Base-by-base conservation (phyloP, 2,113 vertebrate species). In the Casuarius casuarius region DNA sequence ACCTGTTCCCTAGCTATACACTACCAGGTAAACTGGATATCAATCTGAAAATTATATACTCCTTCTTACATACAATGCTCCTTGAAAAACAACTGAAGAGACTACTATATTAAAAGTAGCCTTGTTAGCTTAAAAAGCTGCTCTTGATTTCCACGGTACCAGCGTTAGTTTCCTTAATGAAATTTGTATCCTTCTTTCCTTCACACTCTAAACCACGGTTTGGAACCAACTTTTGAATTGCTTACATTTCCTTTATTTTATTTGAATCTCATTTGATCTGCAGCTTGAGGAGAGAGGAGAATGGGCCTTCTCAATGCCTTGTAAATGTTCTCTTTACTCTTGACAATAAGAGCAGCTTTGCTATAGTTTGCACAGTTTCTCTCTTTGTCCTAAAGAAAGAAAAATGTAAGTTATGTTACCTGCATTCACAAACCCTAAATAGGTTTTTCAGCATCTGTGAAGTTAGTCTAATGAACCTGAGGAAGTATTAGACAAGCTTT, bases 161-260 rank as follows among this genome's bases (percentile, higher is more conserved):
- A 58, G 35, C 11, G 75, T 61, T 6, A 59, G 29, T 59, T 82
- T 76, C 80, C 66, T 81, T 48, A 19, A 77, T 56, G 7, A 42
- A 59, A 88, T 42, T 11, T 46, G 20, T 26, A 9, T 16, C 40
- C 17, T 58, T 29, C 22, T 65, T 44, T 38, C 33, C 66, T 44
- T 38, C 7, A 21, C 11, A 73, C 5, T 35, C 38, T 56, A 89
- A 65, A 46, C 38, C 70, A 68, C 38, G 0, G 67, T 76, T 15
- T 72, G 58, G 80, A 95, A 44, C 35, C 90, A 48, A n/a, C 20
- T n/a, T 31, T 59, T 52, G 35, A 22, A 77, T 44, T 89, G 95
- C 79, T 96, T 89, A 84, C 83, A 52, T 93, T 92, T 93, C 70
- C 85, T 95, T 87, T 0, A 12, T 68, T 92, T 96, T 92, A 94